phyloP scores from a whole-genome alignment of 2,797 vertebrate species.

The Tolypeutes matacus region DNA sequence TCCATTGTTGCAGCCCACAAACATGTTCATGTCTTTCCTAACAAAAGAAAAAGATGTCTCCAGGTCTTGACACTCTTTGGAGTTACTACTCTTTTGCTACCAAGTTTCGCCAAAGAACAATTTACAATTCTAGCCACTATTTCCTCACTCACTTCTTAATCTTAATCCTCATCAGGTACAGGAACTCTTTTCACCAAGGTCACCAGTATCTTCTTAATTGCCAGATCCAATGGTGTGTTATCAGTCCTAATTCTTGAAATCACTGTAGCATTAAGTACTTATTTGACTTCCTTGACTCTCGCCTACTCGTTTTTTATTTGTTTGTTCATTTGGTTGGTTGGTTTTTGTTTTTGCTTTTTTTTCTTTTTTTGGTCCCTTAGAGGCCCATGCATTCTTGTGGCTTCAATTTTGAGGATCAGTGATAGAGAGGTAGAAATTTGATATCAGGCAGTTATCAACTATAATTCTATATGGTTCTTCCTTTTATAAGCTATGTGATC shows the following conservation, averaged over 20 bases:
- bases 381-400: neutral
- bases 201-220: slow-evolving; percentile 46
- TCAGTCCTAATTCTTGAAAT: slow-evolving; percentile 71
- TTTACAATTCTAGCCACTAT: neutral
- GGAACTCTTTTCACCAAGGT: slow-evolving; percentile 35
- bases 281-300: slow-evolving; percentile 63
- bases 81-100: neutral
- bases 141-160: neutral
- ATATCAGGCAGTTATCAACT: neutral
- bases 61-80: neutral
- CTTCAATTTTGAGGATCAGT: slow-evolving; percentile 38
- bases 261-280: slow-evolving; percentile 57
- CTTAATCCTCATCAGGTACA: slow-evolving; percentile 30
- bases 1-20: neutral
- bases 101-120: neutral
- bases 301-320: neutral
- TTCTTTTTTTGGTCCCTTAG: neutral
- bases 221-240: slow-evolving; percentile 43
- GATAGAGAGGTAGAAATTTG: neutral
- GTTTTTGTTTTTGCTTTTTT: too few species aligned
- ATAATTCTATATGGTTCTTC: neutral
- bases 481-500: neutral
- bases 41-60: slow-evolving; percentile 3
- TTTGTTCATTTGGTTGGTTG: neutral
- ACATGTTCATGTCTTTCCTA: slow-evolving; percentile 9